Percentiles rank a stretch among this genome's conserved stretches.
phyloP scores from a whole-genome alignment of 2,888 invertebrate species.

The Pollenia griseotomentosa region DNA sequence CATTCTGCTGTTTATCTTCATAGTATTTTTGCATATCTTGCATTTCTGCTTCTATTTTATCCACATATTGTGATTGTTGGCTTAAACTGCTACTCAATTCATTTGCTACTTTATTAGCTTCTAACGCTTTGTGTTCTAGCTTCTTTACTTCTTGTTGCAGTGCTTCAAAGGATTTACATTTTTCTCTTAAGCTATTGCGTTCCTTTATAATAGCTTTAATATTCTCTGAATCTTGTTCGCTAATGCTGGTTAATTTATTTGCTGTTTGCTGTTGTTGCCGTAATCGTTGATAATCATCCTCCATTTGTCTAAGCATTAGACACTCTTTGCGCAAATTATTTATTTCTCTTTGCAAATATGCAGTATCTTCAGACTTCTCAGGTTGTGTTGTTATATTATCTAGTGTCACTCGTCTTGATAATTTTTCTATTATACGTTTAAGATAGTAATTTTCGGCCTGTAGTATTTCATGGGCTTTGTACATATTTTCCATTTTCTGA shows the following conservation, averaged over 20 bases:
- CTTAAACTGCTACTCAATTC: conserved; percentile 73
- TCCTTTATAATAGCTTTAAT: conserved; percentile 78
- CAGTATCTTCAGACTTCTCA: conserved; percentile 78
- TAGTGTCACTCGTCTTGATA: conserved; percentile 74
- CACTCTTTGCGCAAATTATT: conserved; percentile 79
- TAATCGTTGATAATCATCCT: conserved; percentile 75
- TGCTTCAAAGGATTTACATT: conserved; percentile 74
- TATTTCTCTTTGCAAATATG: conserved; percentile 79
- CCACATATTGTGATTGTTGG: conserved; percentile 75
- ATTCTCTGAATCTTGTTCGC: conserved; percentile 76
- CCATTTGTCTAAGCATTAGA: conserved; percentile 76
- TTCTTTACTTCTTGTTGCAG: conserved; percentile 73
- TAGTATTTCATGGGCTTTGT: conserved; percentile 78
- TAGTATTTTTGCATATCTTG: conserved; percentile 79
- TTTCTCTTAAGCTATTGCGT: conserved; percentile 78
- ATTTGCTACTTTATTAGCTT: conserved; percentile 69
- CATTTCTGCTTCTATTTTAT: conserved; percentile 78
- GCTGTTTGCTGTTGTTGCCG: conserved; percentile 44
- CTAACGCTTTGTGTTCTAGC: conserved; percentile 73
- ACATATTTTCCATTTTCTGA: conserved; percentile 78
- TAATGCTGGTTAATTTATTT: conserved; percentile 14
- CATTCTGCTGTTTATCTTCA: conserved; percentile 76
- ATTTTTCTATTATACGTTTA: conserved; percentile 79
- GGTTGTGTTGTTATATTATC: conserved; percentile 76
- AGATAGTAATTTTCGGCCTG: conserved; percentile 79